Evolutionary conservation across 2,888 invertebrate genomes (phyloP).

Genomic region (Willowsia nigromaculata): DNA sequence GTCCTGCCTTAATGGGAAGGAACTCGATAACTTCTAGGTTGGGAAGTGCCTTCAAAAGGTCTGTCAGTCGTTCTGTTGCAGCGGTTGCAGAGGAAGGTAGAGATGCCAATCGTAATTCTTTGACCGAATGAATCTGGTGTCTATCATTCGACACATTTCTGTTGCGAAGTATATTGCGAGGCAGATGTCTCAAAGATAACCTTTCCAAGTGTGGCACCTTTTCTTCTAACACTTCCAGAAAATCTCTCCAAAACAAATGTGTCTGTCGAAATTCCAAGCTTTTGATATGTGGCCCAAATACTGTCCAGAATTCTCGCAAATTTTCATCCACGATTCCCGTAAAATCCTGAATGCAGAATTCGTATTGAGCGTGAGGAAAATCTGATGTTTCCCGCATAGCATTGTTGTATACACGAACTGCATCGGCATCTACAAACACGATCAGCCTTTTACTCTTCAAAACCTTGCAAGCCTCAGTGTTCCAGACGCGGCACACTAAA

Average conservation of each 20-base stretch:
- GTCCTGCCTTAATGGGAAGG: slow-evolving; percentile 20
- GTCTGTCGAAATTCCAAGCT: slow-evolving; percentile 61
- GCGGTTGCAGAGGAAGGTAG: neutral
- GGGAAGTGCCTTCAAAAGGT: slow-evolving; percentile 63
- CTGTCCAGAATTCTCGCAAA: slow-evolving; percentile 61
- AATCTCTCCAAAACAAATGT: slow-evolving; percentile 51
- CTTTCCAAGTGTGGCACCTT: slow-evolving; percentile 66
- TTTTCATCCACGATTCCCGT: slow-evolving; percentile 56
- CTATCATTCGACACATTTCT: neutral
- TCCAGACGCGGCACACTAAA: slow-evolving; percentile 65
- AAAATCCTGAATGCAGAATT: slow-evolving; percentile 66
- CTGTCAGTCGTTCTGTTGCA: slow-evolving; percentile 51
- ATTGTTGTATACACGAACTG: slow-evolving; percentile 57
- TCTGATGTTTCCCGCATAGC: slow-evolving; percentile 43
- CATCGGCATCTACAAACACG: slow-evolving; percentile 62
- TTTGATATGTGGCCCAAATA: slow-evolving; percentile 67
- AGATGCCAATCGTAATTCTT: slow-evolving; percentile 57
- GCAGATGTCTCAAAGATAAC: slow-evolving; percentile 47
- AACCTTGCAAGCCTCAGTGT: slow-evolving; percentile 62
- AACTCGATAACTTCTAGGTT: slow-evolving; percentile 66
- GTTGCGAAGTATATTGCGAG: slow-evolving; percentile 14
- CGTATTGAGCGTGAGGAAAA: slow-evolving; percentile 71
- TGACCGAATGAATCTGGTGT: slow-evolving; percentile 47
- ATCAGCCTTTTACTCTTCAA: slow-evolving; percentile 54
- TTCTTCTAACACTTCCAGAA: slow-evolving; percentile 39